Evolutionary conservation across 2,113 vertebrate species (phyloP), one percentile per base, ranked within the genome.

Genomic region (Pavo muticus): DNA sequence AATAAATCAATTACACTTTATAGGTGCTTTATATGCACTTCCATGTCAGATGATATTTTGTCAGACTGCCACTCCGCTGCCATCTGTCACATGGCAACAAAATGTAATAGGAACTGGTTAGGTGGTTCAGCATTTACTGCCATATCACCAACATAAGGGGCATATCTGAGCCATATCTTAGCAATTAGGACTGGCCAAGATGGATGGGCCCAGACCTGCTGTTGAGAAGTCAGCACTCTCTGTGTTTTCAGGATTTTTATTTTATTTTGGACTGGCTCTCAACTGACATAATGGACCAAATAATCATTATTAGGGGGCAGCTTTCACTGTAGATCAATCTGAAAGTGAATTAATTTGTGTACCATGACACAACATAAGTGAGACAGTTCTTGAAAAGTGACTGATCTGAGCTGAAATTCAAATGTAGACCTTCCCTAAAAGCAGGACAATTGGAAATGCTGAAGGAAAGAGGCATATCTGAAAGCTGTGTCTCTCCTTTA

Each of bases 271-370:
- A 14, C 8, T 90, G 21, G 2, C 8, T 67, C 11, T 19, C 47
- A 20, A 20, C 3, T 67, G 24, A 61, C 6, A 54, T 80, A 10
- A 11, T 30, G 39, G 47, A 84, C 25, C 9, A 67, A 14, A 3
- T 4, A 2, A 5, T 50, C 2, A 1, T 42, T 74, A 32, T 8
- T 40, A 30, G 23, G 52, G 40, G 47, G 7, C 6, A 20, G 12
- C 32, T 74, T 74, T 59, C n/a, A 13, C 32, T 19, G 15, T 39
- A 24, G 20, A 29, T 71, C 24, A 5, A 0, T 40, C 27, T 60
- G 9, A 39, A 11, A 32, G 7, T 3, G 1, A 57, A 10, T 21
- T 37, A 37, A 2, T 87, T 64, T 39, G 14, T 42, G 20, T 67
- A 70, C 7, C 29, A 24, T 42, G 32, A 7, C 2, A 1, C 59